These are phyloP conservation scores for Poecilia velifera DNA, from an alignment of 2,797 vertebrate genomes.

Conservation along the genomic window DNA sequence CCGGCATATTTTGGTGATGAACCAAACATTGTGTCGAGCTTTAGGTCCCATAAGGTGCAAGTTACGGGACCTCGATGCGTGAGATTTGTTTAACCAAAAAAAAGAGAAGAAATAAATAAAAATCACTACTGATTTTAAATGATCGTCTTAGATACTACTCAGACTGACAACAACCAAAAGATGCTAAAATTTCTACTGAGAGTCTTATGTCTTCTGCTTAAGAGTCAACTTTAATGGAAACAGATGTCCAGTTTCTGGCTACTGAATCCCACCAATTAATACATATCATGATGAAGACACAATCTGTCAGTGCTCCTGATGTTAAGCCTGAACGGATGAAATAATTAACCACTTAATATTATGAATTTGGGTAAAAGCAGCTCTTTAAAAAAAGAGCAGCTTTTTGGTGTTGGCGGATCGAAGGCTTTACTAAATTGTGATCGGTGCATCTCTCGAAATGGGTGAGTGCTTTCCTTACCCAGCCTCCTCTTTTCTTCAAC, in stretches of 20 bases:
- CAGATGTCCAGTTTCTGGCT: not conserved
- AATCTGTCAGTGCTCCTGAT: not conserved
- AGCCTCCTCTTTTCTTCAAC: slow-evolving; percentile 92
- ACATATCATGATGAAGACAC: not conserved
- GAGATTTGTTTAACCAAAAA: not conserved
- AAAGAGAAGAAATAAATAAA: too few relatives aligned
- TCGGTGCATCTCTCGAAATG: not conserved
- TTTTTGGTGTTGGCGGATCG: not conserved
- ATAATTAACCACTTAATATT: not conserved
- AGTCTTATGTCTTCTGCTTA: not conserved
- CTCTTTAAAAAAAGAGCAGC: not conserved
- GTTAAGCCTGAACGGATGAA: not conserved
- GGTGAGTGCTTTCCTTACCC: slow-evolving; percentile 84
- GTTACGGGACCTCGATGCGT: not conserved
- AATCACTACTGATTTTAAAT: not conserved
- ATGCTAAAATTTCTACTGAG: too few relatives aligned
- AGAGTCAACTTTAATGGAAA: not conserved
- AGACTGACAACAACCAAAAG: too few relatives aligned
- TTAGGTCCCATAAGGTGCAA: not conserved
- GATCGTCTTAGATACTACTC: not conserved
- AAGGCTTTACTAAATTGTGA: not conserved
- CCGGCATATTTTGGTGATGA: not conserved
- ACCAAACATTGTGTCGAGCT: not conserved
- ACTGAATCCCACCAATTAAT: not conserved
- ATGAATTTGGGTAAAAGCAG: not conserved